Evolutionary conservation across 2,113 vertebrate species (phyloP), one percentile per base, ranked within the genome.

Genomic region (Aspiorhynchus laticeps): DNA sequence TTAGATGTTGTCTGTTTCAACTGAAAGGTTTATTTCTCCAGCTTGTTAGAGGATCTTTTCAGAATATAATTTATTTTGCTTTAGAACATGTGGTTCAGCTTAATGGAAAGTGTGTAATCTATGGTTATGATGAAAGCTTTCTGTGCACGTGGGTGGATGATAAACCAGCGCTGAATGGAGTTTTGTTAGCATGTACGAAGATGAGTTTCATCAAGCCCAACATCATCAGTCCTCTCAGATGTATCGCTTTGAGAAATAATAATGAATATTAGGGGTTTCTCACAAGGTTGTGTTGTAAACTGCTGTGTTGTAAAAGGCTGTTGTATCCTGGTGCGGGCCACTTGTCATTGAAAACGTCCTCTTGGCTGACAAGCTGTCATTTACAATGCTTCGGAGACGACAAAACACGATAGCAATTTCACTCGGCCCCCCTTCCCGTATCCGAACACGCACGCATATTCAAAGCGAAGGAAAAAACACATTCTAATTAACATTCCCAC

Each of bases 401-500:
- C 88, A 87, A 92, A 91, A 90, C 74, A 92, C 78, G 87, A 91
- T 88, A 73, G 93, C 89, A 91, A 88, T 94, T 92, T 91, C 93
- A 93, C 92, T 93, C 91, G 89, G 90, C 85, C 91, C 86, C 90
- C 85, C 93, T 46, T 28, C 91, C 91, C 92, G 92, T 87, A 92
- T 86, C 91, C 91, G 85, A 80, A 43, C 86, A 87, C 82, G 88
- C 74, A 77, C 79, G 83, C 89, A 83, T 82, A 88, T 82, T 91
- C 89, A 92, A 93, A 92, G 88, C 71, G 91, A 91, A 78, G 79
- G 71, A 88, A 92, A 91, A 93, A 91, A 90, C 89, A 85, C 93
- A 91, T 96, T 96, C 95, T 96, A 96, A 97, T 97, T 96, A 97
- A 96, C 97, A 96, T 96, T 94, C 93, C 91, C 95, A 95, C 89